phyloP scores from a whole-genome alignment of 2,113 vertebrate genomes.

The Nothocercus julius region DNA sequence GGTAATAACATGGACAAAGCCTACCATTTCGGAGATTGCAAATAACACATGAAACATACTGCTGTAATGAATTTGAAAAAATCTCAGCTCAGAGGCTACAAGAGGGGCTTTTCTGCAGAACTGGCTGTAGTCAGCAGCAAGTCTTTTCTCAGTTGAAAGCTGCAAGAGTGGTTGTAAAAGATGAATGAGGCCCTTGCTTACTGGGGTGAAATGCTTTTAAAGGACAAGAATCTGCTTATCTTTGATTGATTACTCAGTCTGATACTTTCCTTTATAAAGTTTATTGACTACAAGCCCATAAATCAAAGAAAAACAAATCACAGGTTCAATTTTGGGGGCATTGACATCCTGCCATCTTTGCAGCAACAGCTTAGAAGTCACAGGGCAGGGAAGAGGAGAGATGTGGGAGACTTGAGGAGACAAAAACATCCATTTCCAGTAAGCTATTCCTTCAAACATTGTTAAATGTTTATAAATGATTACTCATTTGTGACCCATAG shows the following conservation, averaged over 20 bases:
- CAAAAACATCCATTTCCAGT: slow-evolving; percentile 23
- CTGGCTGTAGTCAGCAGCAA: slow-evolving; percentile 38
- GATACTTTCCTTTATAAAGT: slow-evolving; percentile 85
- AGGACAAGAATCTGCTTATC: slow-evolving; percentile 85
- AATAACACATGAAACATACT: slow-evolving; percentile 37
- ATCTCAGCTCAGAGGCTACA: slow-evolving; percentile 32
- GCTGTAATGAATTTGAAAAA: slow-evolving; percentile 63
- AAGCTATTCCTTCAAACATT: background rate
- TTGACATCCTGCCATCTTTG: slow-evolving; percentile 79
- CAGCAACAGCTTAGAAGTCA: slow-evolving; percentile 67
- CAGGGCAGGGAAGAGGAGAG: slow-evolving; percentile 25
- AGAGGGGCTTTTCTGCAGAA: slow-evolving; percentile 44
- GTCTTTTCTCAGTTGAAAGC: slow-evolving; percentile 71
- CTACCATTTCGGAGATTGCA: slow-evolving; percentile 55
- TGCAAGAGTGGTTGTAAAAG: slow-evolving; percentile 70
- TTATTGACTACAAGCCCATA: slow-evolving; percentile 85
- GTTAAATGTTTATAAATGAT: background rate
- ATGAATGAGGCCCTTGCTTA: slow-evolving; percentile 80
- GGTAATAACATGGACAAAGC: slow-evolving; percentile 19
- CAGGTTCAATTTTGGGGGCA: slow-evolving; percentile 82
- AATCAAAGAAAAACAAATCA: slow-evolving; percentile 87
- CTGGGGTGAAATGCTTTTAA: slow-evolving; percentile 81
- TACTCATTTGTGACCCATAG: background rate
- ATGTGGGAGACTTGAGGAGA: background rate
- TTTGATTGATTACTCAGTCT: slow-evolving; percentile 82